Base-by-base conservation (phyloP, 2,113 vertebrate species). In the Cryptomyrus ogoouensis region DNA sequence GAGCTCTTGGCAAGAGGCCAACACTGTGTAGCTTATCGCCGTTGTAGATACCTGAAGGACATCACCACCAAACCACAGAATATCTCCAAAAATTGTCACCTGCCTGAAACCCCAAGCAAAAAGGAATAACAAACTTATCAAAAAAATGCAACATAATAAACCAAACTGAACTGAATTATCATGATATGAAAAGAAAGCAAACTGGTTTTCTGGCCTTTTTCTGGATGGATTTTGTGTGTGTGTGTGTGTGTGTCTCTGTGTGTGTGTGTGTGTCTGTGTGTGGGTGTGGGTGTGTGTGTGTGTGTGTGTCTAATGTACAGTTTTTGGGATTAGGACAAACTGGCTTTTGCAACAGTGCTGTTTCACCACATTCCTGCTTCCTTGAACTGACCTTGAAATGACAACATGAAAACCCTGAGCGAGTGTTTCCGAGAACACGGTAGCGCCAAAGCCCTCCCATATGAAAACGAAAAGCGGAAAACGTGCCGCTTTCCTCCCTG, bases 351-450 rank as follows among this genome's bases (percentile, higher is more conserved):
- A 94, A 90, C 94, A 90, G 95, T 96, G 95, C 96, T 95, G 95
- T 96, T 96, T 96, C 95, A 88, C 96, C 96, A 95, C 97, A 97
- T 97, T 97, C 97, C 97, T 96, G 95, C 94, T 95, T 95, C 95
- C 94, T 95, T 95, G 96, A 88, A 88, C 87, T 39, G 21, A 88
- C 87, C 87, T 86, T 91, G 58, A 90, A 66, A 83, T 90, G 83
- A 87, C 80, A 52, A 88, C 3, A 49, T 95, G 94, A 94, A 95
- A 95, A 94, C 89, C 96, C 95, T 95, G 96, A 96, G 96, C 96
- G 97, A 96, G 95, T 95, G 95, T 97, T 97, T 97, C 95, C 95
- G 95, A 91, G 91, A 90, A 92, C 89, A 90, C 91, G 89, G 50
- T 96, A 96, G 96, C 97, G 97, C 96, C 97, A 97, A 97, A 97